Evolutionary conservation across 2,888 invertebrate genomes (phyloP).

Genomic region (Automeris io): DNA sequence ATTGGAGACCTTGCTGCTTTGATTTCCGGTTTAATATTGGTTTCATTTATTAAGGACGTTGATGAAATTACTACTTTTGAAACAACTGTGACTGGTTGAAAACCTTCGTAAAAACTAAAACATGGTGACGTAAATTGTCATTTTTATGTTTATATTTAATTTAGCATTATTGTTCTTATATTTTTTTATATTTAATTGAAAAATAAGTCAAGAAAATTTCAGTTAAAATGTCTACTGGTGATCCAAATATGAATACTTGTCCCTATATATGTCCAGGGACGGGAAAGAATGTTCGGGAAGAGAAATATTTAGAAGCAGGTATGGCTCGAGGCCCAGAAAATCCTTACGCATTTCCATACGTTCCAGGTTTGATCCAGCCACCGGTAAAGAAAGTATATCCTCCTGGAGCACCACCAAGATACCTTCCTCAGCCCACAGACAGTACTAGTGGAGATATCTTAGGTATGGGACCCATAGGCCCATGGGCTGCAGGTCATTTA

Average conservation of each 20-base stretch:
- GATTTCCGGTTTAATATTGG: too few species aligned
- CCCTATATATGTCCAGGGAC: constrained; percentile 47
- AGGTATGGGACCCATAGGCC: constrained; percentile 70
- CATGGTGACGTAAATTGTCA: too few species aligned
- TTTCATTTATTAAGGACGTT: too few species aligned
- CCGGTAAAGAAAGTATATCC: constrained; percentile 44
- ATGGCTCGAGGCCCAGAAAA: constrained; percentile 17
- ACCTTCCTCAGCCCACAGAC: constrained; percentile 59
- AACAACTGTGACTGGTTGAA: too few species aligned
- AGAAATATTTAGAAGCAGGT: constrained; percentile 27
- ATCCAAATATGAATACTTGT: constrained; percentile 31
- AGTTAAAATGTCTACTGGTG: constrained; percentile 29
- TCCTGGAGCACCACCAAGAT: constrained; percentile 51
- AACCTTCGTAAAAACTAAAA: too few species aligned
- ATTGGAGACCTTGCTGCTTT: too few species aligned
- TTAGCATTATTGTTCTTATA: neutral
- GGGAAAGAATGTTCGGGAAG: neutral
- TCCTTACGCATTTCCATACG: constrained; percentile 33
- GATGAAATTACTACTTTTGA: too few species aligned
- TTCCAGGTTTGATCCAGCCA: constrained; percentile 50
- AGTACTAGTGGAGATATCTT: constrained; percentile 62
- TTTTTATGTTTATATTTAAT: neutral
- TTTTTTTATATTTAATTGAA: neutral
- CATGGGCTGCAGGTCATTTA: constrained; percentile 86
- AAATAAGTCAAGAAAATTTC: constrained; percentile 26